These are phyloP conservation scores for Argopecten irradians DNA, from an alignment of 1,140 invertebrate species.

Conservation along the genomic window DNA sequence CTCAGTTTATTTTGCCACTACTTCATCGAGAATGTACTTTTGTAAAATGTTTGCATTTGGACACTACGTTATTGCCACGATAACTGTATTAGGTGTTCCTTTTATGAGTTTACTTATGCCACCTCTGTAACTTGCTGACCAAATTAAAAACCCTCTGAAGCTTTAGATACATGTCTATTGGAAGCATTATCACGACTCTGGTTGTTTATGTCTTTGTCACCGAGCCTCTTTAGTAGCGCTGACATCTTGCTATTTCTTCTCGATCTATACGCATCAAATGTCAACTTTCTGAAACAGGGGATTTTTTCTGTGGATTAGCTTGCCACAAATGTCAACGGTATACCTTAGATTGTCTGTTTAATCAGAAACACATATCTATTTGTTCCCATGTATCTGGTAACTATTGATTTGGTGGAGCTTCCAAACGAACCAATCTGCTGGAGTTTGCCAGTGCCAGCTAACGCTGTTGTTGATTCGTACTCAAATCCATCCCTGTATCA, in stretches of 20 bases:
- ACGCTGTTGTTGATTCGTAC: background rate
- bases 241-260: background rate
- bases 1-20: no score
- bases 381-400: constrained; percentile 15
- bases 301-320: background rate
- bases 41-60: no score
- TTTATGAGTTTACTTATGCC: no score
- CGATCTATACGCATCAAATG: background rate
- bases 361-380: constrained; percentile 12
- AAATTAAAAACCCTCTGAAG: no score
- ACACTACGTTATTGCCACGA: no score
- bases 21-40: no score
- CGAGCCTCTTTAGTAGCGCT: background rate
- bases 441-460: background rate
- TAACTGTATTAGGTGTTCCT: no score
- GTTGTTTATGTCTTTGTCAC: background rate
- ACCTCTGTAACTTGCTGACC: no score
- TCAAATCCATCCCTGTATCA: background rate
- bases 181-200: background rate
- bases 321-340: constrained; percentile 20
- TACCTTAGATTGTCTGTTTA: constrained; percentile 3
- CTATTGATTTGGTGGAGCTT: background rate
- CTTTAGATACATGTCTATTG: no score
- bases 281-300: background rate
- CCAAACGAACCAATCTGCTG: background rate